Percentiles rank a stretch among this genome's conserved stretches.
These are phyloP conservation scores for Hololepta plana DNA, from an alignment of 2,888 invertebrate species.

Conservation along the genomic window DNA sequence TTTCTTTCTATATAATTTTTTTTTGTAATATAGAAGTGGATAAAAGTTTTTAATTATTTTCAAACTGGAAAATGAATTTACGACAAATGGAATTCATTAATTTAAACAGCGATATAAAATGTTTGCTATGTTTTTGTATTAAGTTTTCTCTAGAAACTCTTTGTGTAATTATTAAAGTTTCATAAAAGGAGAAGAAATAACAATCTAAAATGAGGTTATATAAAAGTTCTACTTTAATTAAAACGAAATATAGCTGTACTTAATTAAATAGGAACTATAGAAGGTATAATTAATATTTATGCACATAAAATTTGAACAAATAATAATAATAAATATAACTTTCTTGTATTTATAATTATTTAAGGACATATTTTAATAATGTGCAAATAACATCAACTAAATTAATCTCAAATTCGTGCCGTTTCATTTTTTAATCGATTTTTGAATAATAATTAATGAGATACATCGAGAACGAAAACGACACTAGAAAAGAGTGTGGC, in stretches of 20 bases:
- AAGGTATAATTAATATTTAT: conserved; percentile 1
- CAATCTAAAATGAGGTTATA: conserved; percentile 7
- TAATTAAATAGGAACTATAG: conserved; percentile 1
- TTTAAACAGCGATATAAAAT: conserved; percentile 20
- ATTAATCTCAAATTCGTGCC: too few species aligned
- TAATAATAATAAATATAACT: too few species aligned
- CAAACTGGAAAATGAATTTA: conserved; percentile 24
- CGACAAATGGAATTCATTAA: conserved; percentile 24
- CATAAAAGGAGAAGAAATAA: conserved; percentile 12
- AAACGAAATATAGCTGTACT: too few species aligned
- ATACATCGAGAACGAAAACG: too few species aligned
- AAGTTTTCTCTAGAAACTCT: conserved; percentile 12
- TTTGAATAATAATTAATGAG: too few species aligned
- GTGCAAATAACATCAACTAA: too few species aligned
- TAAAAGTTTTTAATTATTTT: conserved; percentile 27
- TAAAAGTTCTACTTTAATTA: too few species aligned
- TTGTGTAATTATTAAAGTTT: conserved; percentile 14
- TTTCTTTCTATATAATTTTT: conserved; percentile 24
- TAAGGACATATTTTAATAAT: too few species aligned
- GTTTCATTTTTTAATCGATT: too few species aligned
- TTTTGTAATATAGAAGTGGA: conserved; percentile 18
- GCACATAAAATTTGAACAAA: too few species aligned
- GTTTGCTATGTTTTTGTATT: conserved; percentile 15
- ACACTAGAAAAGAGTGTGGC: too few species aligned
- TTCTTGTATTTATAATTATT: too few species aligned